Evolutionary conservation across 2,113 vertebrate species (phyloP).

Genomic region (Grallaria varia): DNA sequence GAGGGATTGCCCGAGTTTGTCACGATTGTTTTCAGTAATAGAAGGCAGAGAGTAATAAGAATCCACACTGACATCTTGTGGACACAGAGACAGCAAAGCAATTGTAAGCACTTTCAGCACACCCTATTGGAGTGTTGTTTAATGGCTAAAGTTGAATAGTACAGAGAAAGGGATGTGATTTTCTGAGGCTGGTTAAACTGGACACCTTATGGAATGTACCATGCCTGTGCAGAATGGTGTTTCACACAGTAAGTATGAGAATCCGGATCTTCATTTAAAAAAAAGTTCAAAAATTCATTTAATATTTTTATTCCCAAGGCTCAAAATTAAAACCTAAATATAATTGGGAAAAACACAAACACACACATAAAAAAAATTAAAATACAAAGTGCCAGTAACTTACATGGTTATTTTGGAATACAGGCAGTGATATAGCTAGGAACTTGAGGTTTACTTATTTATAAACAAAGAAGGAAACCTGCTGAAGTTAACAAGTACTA

Average conservation of each 20-base stretch:
- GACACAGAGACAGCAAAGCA: neutral
- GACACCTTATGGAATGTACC: neutral
- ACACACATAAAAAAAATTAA: neutral
- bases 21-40: neutral
- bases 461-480: neutral
- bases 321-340: neutral
- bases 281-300: neutral
- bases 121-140: neutral
- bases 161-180: neutral
- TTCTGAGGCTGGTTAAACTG: neutral
- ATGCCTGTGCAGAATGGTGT: neutral
- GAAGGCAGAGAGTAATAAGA: neutral
- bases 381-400: neutral
- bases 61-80: conserved; percentile 59
- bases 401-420: neutral
- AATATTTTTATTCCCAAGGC: neutral
- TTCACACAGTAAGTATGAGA: neutral
- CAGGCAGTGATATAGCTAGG: neutral
- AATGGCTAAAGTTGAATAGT: neutral
- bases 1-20: neutral
- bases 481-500: neutral
- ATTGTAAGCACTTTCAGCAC: neutral
- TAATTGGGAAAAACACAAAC: neutral
- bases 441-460: neutral
- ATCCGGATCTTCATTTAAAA: neutral